phyloP scores from a whole-genome alignment of 2,797 vertebrate genomes.

The Melanotaenia parkinsoni region DNA sequence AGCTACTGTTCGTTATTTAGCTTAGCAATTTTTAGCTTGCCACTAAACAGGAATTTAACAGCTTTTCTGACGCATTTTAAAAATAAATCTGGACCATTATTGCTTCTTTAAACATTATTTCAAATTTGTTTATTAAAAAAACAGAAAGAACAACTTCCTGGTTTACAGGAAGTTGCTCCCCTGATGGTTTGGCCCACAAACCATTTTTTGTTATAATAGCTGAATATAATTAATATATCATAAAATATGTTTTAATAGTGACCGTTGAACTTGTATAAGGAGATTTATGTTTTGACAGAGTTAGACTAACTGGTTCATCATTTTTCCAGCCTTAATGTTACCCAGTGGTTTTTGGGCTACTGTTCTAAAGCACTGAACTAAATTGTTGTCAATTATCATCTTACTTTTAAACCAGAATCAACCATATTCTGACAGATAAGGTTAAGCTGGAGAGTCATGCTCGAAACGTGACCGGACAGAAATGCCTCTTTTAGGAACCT shows the following conservation, averaged over 20 bases:
- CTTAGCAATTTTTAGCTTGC: background rate
- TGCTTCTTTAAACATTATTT: background rate
- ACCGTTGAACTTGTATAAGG: background rate
- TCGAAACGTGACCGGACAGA: background rate
- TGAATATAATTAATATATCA: background rate
- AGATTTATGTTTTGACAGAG: background rate
- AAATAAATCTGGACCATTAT: background rate
- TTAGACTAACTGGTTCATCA: background rate
- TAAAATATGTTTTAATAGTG: background rate
- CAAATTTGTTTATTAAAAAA: background rate
- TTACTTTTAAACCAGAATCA: background rate
- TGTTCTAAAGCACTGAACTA: background rate
- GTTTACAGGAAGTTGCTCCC: background rate
- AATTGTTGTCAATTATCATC: background rate
- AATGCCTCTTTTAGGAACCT: background rate
- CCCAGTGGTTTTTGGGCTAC: background rate
- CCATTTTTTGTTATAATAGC: background rate
- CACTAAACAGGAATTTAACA: background rate
- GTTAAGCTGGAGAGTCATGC: background rate
- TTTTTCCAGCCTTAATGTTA: background rate
- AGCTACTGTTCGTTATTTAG: background rate
- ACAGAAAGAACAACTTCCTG: constrained; percentile 1
- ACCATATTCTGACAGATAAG: background rate
- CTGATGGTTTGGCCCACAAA: background rate
- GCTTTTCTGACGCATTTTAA: background rate